Conservation (phyloP, 2,797 vertebrate species). For the Sebastes variabilis region DNA sequence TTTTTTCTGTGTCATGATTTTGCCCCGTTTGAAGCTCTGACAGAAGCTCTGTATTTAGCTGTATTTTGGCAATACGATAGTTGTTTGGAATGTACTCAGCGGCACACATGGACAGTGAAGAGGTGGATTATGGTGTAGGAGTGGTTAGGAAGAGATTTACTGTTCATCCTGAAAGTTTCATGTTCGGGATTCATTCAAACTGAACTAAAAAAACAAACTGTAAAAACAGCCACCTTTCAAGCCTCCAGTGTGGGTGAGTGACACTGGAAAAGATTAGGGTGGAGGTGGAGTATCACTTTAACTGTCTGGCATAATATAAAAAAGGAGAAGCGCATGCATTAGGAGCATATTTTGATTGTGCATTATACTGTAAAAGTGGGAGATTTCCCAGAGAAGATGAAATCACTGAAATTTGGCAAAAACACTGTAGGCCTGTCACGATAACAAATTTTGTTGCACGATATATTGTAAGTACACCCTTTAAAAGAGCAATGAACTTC, state of each 20-base stretch:
- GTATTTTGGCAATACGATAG: not conserved
- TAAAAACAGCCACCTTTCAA: not conserved
- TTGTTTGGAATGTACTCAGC: not conserved
- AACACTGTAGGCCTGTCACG: not conserved
- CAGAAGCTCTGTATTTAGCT: not conserved
- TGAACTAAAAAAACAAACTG: not conserved
- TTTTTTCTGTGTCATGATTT: not conserved
- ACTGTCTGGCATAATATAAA: not conserved
- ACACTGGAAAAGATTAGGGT: not conserved
- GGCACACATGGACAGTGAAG: not conserved
- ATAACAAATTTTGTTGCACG: not conserved
- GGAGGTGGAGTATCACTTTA: slow-evolving; percentile 26
- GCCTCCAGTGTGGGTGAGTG: slow-evolving; percentile 17
- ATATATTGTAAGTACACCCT: not conserved
- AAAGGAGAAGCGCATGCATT: slow-evolving; percentile 19
- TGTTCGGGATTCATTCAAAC: not conserved
- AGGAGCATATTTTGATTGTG: slow-evolving; percentile 6
- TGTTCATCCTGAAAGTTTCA: not conserved
- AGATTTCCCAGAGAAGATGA: not conserved
- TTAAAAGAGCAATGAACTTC: not conserved
- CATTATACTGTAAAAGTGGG: not conserved
- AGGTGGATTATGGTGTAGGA: not conserved
- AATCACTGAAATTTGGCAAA: slow-evolving; percentile 26
- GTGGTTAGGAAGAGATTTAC: not conserved
- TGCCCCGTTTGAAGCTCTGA: not conserved